These are phyloP conservation scores for Melanaphis sacchari DNA, from an alignment of 1,140 invertebrate species.

Conservation along the genomic window DNA sequence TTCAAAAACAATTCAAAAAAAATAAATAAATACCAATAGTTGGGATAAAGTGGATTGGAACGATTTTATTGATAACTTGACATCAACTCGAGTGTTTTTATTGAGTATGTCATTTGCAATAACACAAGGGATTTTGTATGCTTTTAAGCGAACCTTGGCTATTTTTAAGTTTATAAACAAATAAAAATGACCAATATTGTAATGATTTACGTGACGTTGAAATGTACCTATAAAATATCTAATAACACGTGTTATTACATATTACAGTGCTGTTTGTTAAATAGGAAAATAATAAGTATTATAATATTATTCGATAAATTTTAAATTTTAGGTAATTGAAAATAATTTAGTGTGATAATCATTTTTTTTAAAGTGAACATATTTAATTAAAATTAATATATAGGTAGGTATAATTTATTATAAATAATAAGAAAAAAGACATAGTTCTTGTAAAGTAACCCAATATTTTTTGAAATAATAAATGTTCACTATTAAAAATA, in stretches of 20 bases:
- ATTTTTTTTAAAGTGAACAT: no score
- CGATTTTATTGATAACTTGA: neutral
- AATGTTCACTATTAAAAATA: no score
- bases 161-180: neutral
- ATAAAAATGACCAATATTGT: neutral
- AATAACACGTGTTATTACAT: neutral
- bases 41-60: neutral
- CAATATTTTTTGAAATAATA: no score
- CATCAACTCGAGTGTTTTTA: neutral
- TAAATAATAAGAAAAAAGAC: no score
- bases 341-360: no score
- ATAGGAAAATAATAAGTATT: no score
- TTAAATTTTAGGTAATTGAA: no score
- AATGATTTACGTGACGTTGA: neutral
- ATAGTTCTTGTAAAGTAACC: no score
- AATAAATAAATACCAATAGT: neutral
- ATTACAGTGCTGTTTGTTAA: neutral
- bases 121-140: neutral
- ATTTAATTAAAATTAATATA: no score
- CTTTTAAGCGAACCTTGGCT: neutral
- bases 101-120: neutral
- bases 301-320: no score
- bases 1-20: constrained; percentile 3
- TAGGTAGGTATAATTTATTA: no score
- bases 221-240: neutral